phyloP scores from a whole-genome alignment of 1,140 invertebrate genomes.

The Drosophila bifasciata region DNA sequence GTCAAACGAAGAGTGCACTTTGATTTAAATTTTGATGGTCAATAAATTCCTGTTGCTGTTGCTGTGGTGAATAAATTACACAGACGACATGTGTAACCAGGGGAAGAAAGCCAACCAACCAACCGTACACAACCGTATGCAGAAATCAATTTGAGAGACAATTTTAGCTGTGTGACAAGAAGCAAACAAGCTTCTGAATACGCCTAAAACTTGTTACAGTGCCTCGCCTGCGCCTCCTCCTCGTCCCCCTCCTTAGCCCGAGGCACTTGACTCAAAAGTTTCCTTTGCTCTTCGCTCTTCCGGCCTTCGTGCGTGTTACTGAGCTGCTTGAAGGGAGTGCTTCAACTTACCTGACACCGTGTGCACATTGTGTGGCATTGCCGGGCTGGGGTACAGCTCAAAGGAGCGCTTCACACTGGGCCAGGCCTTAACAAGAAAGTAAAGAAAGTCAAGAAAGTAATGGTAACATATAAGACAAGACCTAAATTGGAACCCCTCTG shows the following conservation, averaged over 20 bases:
- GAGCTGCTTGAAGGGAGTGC: slow-evolving; percentile 8
- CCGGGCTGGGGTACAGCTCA: slow-evolving; percentile 67
- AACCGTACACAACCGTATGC: slow-evolving; percentile 34
- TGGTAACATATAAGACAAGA: not conserved
- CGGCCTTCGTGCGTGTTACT: not conserved
- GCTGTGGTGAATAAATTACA: slow-evolving; percentile 49
- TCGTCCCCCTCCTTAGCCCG: slow-evolving; percentile 14
- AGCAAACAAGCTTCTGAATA: slow-evolving; percentile 54
- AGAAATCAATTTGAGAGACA: slow-evolving; percentile 70
- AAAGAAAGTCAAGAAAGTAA: slow-evolving; percentile 1
- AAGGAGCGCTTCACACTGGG: slow-evolving; percentile 78
- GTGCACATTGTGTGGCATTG: slow-evolving; percentile 69
- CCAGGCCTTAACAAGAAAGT: slow-evolving; percentile 78
- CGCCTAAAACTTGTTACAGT: slow-evolving; percentile 53
- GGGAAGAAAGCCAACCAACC: not conserved
- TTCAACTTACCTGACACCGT: slow-evolving; percentile 77
- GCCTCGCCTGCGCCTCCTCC: slow-evolving; percentile 54
- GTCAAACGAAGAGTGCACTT: slow-evolving; percentile 43
- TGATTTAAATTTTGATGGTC: slow-evolving; percentile 52
- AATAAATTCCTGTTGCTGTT: slow-evolving; percentile 36
- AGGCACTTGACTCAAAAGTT: slow-evolving; percentile 59
- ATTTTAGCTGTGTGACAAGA: slow-evolving; percentile 24
- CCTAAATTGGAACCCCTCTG: slow-evolving; percentile 13
- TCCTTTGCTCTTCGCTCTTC: slow-evolving; percentile 3
- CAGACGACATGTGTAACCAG: slow-evolving; percentile 19